Evolutionary conservation across 2,888 invertebrate genomes (phyloP), one percentile per base, ranked within the genome.

Genomic region (Agonopterix arenella): DNA sequence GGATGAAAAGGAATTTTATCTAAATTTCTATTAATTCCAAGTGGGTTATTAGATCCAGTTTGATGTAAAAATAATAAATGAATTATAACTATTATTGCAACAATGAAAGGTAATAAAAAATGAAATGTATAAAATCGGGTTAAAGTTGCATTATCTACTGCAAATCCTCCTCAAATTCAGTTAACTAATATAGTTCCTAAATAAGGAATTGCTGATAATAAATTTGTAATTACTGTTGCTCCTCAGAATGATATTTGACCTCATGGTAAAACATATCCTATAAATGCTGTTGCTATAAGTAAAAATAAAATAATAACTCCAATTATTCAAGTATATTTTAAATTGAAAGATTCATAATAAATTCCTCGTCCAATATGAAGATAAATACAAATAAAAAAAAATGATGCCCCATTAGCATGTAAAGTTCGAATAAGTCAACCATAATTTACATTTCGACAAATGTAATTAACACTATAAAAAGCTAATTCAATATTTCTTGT

Each of bases 221-320:
- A 63, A 69, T 94, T 94, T 37, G 93, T 94, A 91, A 94, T 94
- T n/a, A 95, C 93, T 41, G 94, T 94, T 0, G 94, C 94, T 1
- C 93, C 94, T 90, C 94, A 95, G 74, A 93, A 95, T 1, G 94
- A 94, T 91, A 95, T 95, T 93, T 95, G 94, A 7, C 94, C 94
- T 80, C 94, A 94, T 1, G 94, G 94, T 66, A 94, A 57, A 0
- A 95, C 93, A 86, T 95, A 95, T 0, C 94, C 95, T 89, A 95
- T 83, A 76, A 95, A 95, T 16, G 93, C 93, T 46, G 93, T 93
- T 68, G 80, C 92, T 91, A 95, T 95, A 56, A 91, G 76, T 73
- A 92, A 48, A 63, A 95, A 90, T 79, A 94, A 74, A 72, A 95
- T 90, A 53, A 92, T 80, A 47, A 93, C 82, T 48, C 94, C 94